Evolutionary conservation across 2,888 invertebrate genomes (phyloP), one percentile per base, ranked within the genome.

Genomic region (Alviniconcha strummeri): DNA sequence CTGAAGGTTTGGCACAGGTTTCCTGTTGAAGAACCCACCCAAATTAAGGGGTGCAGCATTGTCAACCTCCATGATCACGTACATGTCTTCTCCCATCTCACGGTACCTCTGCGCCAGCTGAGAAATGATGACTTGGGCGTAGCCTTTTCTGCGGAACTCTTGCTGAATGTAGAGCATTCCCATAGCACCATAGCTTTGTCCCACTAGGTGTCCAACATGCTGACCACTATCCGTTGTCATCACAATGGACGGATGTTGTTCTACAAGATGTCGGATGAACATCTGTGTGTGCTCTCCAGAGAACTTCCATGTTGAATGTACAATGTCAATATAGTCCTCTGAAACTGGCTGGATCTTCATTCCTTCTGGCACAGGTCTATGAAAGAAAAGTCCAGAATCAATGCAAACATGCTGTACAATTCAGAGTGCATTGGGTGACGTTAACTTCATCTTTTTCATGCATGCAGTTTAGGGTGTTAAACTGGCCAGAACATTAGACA

Each of bases 111-210:
- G 78, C 6, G 85, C 81, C 81, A 85, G 55, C 13, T 84, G 81
- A 19, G 83, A 69, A 7, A 81, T 71, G 54, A 85, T 79, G 76
- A 85, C 67, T 64, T 85, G 84, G 36, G 80, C 85, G 8, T 83
- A 81, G 17, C 85, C 85, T 36, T 78, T 82, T 36, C 82, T 36
- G 57, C 85, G 81, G 76, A 80, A 83, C 19, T 81, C 76, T 8
- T 81, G 83, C 11, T 80, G 56, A 54, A 85, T 81, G 76, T 85
- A 83, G 13, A 85, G 69, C 78, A 84, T 69, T 7, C 85, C 85
- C 19, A 80, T 84, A 8, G 75, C 55, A 64, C 75, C 81, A n/a
- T 60, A 79, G 17, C 67, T 64, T 55, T 56, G 36, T 6, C 76
- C 80, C 4, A 82, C 15, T 64, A 80, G 81, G 52, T 81, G 81